Percentiles rank a stretch among this genome's conserved stretches.
Evolutionary conservation across 2,797 vertebrate genomes (phyloP).

Genomic region (Erpetoichthys calabaricus): DNA sequence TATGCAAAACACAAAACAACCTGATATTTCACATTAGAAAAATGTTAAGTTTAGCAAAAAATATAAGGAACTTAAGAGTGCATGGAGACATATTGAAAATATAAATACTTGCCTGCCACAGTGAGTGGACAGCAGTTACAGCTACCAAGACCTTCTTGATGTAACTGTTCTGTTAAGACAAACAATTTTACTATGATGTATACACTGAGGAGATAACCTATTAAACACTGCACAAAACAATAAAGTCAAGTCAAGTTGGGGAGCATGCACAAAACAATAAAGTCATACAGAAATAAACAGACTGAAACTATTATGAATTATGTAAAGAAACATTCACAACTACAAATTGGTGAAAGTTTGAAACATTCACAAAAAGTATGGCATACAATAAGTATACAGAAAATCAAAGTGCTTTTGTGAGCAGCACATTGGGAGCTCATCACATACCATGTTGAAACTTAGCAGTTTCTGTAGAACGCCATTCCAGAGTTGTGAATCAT

Average conservation of each 20-base stretch:
- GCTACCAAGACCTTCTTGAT: conserved; percentile 69
- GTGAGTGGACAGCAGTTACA: conserved; percentile 54
- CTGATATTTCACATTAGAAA: no score
- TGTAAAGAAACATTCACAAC: no score
- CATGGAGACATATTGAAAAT: background rate
- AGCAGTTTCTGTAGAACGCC: conserved; percentile 81
- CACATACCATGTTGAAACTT: conserved; percentile 71
- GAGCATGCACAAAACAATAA: no score
- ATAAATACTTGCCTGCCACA: conserved; percentile 70
- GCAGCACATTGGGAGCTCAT: background rate
- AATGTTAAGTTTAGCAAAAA: no score
- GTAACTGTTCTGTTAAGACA: conserved; percentile 53
- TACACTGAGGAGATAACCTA: background rate
- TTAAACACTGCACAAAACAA: background rate
- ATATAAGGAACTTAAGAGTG: background rate
- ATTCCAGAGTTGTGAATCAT: conserved; percentile 81
- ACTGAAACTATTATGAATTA: background rate
- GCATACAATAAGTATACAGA: no score
- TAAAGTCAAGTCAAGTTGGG: no score
- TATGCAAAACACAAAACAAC: no score
- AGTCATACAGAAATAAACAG: background rate
- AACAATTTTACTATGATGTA: background rate
- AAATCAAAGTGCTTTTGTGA: conserved; percentile 1
- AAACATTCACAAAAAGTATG: no score
- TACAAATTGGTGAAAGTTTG: no score